Evolutionary conservation across 2,888 invertebrate species (phyloP), one percentile per base, ranked within the genome.

Genomic region (Ormyrus nitidulus): DNA sequence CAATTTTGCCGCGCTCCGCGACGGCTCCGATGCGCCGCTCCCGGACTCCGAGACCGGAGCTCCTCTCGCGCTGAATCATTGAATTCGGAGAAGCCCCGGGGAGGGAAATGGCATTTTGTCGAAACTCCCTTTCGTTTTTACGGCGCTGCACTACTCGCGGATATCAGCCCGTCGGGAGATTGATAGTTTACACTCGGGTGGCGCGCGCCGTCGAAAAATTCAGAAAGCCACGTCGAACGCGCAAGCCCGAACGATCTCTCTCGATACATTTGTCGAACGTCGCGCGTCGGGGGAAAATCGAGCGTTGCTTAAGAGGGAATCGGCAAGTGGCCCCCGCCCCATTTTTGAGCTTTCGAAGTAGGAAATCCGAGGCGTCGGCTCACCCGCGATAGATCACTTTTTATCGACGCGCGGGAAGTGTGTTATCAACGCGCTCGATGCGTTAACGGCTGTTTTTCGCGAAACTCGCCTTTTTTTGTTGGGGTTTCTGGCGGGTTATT

Each of bases 71-170:
- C 77, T 82, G 81, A 83, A 84, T 83, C 81, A 77, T 83, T 81
- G 83, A 83, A 83, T 84, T 83, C 81, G 65, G 54, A 76, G 69
- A 82, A 81, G 81, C 81, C 72, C 59, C 53, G 53, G 66, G 58
- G 9, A 2, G 34, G 34, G 34, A 34, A 34, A 34, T 34, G 34
- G 34, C 4, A 34, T 34, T 34, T 34, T 34, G 34, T 4, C 34
- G 34, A 4, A 4, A 4, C 34, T 34, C 34, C 4, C 34, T 34
- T 34, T 34, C 3, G 34, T 4, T 34, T 34, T 34, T 34, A 34
- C 34, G 34, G 34, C 34, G 34, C 34, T 4, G 34, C 34, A 4
- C 34, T 4, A 4, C 34, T 34, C 34, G 34, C 34, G 34, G 34
- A 34, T 34, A 34, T 34, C 34, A 34, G 34, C 34, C 34, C 34